Base-by-base conservation (phyloP, 2,888 invertebrate genomes). In the Troglohyphantes excavatus region DNA sequence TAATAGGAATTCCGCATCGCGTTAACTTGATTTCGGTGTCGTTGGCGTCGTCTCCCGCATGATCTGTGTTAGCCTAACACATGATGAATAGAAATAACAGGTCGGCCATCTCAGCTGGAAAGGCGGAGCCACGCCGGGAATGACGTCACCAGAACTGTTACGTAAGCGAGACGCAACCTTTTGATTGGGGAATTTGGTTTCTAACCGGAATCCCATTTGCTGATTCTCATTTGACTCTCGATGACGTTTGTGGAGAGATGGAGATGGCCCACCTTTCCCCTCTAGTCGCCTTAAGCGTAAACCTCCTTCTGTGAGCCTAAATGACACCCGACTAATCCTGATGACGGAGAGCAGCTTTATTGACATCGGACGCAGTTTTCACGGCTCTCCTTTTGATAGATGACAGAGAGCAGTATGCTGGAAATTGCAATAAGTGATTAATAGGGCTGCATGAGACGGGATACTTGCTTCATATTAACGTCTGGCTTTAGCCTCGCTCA, bases 341-440 rank as follows among this genome's bases (percentile, higher is more conserved):
- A 53, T 53, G 53, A 53, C 53, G 13, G n/a, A 53, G 53, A 53
- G 53, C 53, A 13, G 13, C 53, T 53, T 53, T 53, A 53, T 53
- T 53, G 53, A 53, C 53, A 53, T n/a, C 53, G n/a, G 17, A 1
- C 53, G 53, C 53, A 53, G 53, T 53, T 53, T 53, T 53, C 53
- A 53, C 53, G 53, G 17, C 2, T 53, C 53, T 53, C 39, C 53
- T 53, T 46, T 53, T 53, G 53, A 53, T 53, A 53, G 53, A 53
- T 53, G 53, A 53, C 53, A 17, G 53, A 13, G 53, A 53, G 7
- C 53, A 13, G 53, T 17, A 53, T 53, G 53, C 53, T 53, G 53
- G 53, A 53, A 53, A 53, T 53, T 53, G 53, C 53, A 53, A 53
- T 53, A 53, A 53, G 53, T 53, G 53, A 53, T 53, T 53, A 53